Evolutionary conservation across 2,888 invertebrate genomes (phyloP), one percentile per base, ranked within the genome.

Genomic region (Ephialtes manifestator): DNA sequence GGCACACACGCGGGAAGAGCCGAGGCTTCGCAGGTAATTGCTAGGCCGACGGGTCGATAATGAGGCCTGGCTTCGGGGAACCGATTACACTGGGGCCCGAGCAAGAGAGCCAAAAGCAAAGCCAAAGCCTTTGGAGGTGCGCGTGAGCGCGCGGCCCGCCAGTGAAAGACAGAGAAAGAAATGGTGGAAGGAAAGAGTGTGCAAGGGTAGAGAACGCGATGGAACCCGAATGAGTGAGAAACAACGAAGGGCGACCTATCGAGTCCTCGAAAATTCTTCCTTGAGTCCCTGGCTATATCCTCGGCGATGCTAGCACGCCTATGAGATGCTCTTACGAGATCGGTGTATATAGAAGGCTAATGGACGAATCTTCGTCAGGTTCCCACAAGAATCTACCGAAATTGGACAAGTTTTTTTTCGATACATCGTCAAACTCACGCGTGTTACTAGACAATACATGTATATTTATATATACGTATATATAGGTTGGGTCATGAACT

Each of bases 21-120:
- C 89, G 91, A 93, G 92, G 92, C 91, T 92, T 92, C 92, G 92
- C 93, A 93, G 93, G 94, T 94, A 94, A 94, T 94, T 94, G 94
- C 93, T 93, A 93, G 93, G 93, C 94, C 94, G 94, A 93, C 94
- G 94, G 94, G 94, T 94, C 94, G 94, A 94, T 94, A 94, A 94
- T 94, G 94, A 94, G 94, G 93, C 93, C 91, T 91, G 93, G 94
- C 93, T 94, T 94, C 94, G 94, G 90, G 92, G 94, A 94, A 94
- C 93, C 94, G 94, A 94, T 94, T 94, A 94, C 94, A 92, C 92
- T 92, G 92, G 93, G 92, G 91, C 92, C 92, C 79, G 72, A 85
- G 76, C 76, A 39, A 10, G 80, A 84, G 72, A 84, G 91, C 91
- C 93, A 91, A 92, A 92, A 93, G 92, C 92, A 89, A 90, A 90